A percentile compares a stretch with the other conserved stretches of the same genome.
Conservation (phyloP, 2,888 invertebrate genomes). For the Thelaira solivaga region DNA sequence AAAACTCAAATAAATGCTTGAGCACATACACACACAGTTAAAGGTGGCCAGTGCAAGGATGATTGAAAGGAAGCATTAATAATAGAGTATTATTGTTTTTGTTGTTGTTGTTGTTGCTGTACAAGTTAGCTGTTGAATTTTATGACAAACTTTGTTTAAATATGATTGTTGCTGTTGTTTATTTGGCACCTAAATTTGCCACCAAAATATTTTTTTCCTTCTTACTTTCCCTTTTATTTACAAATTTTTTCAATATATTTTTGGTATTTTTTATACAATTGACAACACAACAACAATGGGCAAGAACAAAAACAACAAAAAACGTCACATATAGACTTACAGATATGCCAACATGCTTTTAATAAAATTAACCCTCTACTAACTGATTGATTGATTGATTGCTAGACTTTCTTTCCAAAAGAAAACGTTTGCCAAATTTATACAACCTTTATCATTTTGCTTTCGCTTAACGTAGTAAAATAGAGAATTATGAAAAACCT, state of each 20-base stretch:
- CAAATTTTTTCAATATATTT: too few species aligned
- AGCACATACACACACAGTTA: conserved; percentile 3
- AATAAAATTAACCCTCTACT: too few species aligned
- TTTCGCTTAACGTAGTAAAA: conserved; percentile 19
- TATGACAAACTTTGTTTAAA: background rate
- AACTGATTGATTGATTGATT: too few species aligned
- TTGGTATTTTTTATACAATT: background rate
- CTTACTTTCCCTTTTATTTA: too few species aligned
- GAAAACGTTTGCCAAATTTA: background rate
- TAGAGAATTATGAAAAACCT: too few species aligned
- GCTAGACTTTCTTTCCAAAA: too few species aligned
- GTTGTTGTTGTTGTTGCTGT: background rate
- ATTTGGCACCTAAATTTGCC: conserved; percentile 45
- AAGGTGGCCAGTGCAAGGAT: conserved; percentile 14
- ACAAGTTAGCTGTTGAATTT: conserved; percentile 43
- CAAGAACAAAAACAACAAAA: too few species aligned
- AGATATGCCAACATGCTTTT: too few species aligned
- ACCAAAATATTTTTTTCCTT: conserved; percentile 37
- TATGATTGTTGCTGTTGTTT: background rate
- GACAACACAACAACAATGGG: conserved; percentile 51
- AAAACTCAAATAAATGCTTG: too few species aligned
- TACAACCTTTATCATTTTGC: background rate
- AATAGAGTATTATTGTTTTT: conserved; percentile 14
- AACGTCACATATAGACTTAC: too few species aligned
- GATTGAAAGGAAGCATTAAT: background rate